Percentiles rank a stretch among this genome's conserved stretches.
phyloP scores from a whole-genome alignment of 2,888 invertebrate species.

The Graphium colonna region DNA sequence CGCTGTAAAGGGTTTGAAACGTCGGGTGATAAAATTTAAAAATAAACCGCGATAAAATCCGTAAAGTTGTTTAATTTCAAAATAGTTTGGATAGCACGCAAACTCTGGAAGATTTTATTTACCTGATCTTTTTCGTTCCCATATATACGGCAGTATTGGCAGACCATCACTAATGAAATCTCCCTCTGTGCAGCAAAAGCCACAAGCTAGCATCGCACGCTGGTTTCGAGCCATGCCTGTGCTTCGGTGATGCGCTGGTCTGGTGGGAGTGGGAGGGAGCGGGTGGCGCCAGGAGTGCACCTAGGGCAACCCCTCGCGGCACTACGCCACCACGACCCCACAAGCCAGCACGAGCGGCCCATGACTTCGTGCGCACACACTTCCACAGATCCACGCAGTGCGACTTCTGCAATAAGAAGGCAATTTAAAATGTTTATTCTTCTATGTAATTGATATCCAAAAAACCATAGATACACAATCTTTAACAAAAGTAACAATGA shows the following conservation, averaged over 20 bases:
- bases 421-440: too few relatives aligned
- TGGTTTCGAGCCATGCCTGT: constrained; percentile 94
- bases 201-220: constrained; percentile 86
- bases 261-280: constrained; percentile 87
- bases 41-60: too few relatives aligned
- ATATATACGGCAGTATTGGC: too few relatives aligned
- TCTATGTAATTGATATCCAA: too few relatives aligned
- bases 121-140: too few relatives aligned
- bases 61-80: too few relatives aligned
- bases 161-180: neutral
- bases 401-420: constrained; percentile 96
- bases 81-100: too few relatives aligned
- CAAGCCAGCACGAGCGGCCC: constrained; percentile 61
- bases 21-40: too few relatives aligned
- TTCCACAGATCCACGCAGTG: constrained; percentile 94
- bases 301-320: constrained; percentile 48
- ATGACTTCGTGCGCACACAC: constrained; percentile 92
- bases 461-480: too few relatives aligned
- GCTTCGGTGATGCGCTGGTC: constrained; percentile 94
- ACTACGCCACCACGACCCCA: constrained; percentile 47
- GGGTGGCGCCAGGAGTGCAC: constrained; percentile 47
- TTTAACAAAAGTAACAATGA: too few relatives aligned
- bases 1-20: too few relatives aligned
- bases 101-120: too few relatives aligned
- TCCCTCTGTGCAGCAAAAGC: constrained; percentile 75